Base-by-base conservation (phyloP, 2,888 invertebrate genomes). In the Xestia rhomboidea region DNA sequence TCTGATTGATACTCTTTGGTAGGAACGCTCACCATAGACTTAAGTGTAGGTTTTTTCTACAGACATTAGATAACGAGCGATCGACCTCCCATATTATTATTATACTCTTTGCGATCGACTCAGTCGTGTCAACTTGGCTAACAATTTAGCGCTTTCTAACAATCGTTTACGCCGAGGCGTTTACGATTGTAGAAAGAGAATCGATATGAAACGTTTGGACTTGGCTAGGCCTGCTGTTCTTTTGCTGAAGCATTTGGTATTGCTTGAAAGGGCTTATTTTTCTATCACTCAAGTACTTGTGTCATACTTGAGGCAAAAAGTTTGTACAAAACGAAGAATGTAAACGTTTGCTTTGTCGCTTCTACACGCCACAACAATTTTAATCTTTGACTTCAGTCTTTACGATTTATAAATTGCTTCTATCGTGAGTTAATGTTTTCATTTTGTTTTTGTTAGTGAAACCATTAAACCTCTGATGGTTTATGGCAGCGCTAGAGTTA, bases 401-500 rank as follows among this genome's bases (percentile, higher is more conserved):
- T 78, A 87, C 81, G 77, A 76, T 73, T 83, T 85, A 76, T 83
- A 83, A 87, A 88, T 85, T 81, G 87, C 85, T 77, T 68, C 41
- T 79, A 88, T 85, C 79, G 85, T 51, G 80, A 77, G 85, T 79
- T 81, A 86, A 88, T 86, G 79, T 75, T 82, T 82, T 79, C 77
- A 69, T 77, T 85, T 76, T 75, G 87, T 86, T 81, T 86, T 84
- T 76, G 82, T 88, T 88, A 84, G 76, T 77, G 24, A 69, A 78
- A 73, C 77, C 73, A 86, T 84, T 88, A 86, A 87, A 84, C 67
- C 46, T 57, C 73, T 41, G 21, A 44, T 77, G 54, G 67, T 87
- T 86, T 88, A 88, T 86, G 34, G 66, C 63, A 8, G 11, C 13
- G 44, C 54, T 27, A 57, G 27, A 46, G 21, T 82, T 64, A 54